Base-by-base conservation (phyloP, 2,113 vertebrate genomes). In the Gulo gulo region DNA sequence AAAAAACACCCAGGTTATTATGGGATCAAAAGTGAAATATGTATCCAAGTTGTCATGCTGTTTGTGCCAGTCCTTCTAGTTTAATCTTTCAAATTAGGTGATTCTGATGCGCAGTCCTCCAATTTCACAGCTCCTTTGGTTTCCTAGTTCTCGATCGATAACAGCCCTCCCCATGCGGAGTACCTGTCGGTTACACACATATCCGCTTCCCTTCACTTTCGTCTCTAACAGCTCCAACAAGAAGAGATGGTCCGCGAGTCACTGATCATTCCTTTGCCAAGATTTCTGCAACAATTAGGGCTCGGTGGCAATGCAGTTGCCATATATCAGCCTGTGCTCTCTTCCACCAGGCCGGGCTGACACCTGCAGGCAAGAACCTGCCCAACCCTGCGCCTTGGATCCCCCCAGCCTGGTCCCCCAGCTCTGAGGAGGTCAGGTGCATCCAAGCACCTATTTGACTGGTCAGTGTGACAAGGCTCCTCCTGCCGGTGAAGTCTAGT, bases 41-140 rank as follows among this genome's bases (percentile, higher is more conserved):
- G 16, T 1, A 4, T 24, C 76, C 78, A n/a, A 12, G 29, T 3
- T 16, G 65, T 9, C 12, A 10, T 0, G 78, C 3, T 63, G 16
- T 45, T 2, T 9, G 80, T 0, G 0, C 0, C 1, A 1, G 1
- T 23, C 79, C 61, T 93, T 39, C 4, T 29, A 26, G 1, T 29
- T 91, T 39, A 59, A 59, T 39, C 85, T 84, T 92, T 93, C 55
- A 20, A 89, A 20, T 0, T 24, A 76, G 36, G 0, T 29, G 36
- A 88, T 23, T 67, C 65, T 15, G 39, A 92, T 29, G 57, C 13
- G 34, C 29, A 10, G 36, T 47, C 96, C 92, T 76, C 92, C 13
- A 23, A 26, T 20, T 74, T 88, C 94, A 67, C 6, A 6, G 36
- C 34, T 92, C 79, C 63, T 63, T 14, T 0, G 65, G 86, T 34